Evolutionary conservation across 2,113 vertebrate species (phyloP).

Genomic region (Myrmophylax atrothorax): DNA sequence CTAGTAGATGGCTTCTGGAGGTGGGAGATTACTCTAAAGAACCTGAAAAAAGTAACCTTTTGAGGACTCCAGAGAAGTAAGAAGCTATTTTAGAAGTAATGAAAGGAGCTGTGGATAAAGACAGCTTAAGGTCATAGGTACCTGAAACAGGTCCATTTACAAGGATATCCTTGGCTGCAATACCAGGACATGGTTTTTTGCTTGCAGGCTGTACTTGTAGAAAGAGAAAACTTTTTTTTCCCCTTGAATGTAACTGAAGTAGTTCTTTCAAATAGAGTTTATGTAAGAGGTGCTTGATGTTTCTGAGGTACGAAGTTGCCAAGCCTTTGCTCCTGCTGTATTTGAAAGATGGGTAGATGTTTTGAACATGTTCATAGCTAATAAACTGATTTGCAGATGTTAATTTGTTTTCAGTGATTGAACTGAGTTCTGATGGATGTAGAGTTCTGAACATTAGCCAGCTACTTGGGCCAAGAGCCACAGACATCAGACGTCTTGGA

Average conservation of each 20-base stretch:
- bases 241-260: neutral
- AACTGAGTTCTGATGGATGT: neutral
- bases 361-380: neutral
- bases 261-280: neutral
- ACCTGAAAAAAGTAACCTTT: neutral
- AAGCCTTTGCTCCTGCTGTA: neutral
- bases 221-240: neutral
- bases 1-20: neutral
- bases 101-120: neutral
- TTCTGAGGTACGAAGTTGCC: constrained; percentile 1
- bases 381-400: neutral
- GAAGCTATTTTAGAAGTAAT: neutral
- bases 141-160: neutral
- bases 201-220: neutral
- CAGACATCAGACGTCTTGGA: neutral
- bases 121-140: neutral
- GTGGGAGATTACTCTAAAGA: neutral
- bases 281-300: neutral
- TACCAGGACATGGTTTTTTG: neutral
- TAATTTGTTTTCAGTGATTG: neutral
- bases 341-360: neutral
- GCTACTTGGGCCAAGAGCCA: neutral
- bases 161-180: neutral
- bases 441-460: neutral
- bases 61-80: neutral